Evolutionary conservation across 2,113 vertebrate genomes (phyloP), one percentile per base, ranked within the genome.

Genomic region (Gallinago paraguaiae): DNA sequence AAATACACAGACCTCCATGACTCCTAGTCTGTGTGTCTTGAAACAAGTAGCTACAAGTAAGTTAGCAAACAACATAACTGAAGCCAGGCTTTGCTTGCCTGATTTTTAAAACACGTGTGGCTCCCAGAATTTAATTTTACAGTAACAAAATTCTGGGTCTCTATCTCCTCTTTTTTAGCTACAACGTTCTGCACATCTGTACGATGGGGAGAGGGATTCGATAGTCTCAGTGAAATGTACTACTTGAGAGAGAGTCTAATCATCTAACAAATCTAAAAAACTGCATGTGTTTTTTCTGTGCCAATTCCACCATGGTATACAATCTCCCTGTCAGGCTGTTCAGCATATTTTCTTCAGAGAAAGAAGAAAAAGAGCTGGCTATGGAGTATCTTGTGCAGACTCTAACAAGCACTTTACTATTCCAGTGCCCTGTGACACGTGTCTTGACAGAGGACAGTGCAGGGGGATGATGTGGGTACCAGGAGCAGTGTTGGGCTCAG

Each of bases 401-500:
- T 67, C 27, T 51, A 46, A n/a, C 59, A 72, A 70, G 28, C 11
- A 7, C 16, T 82, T 74, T 39, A 6, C 50, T 48, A 0, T 69
- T 48, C 65, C 54, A 25, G 24, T 30, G 50, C 20, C 51, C 43
- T 71, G 11, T 30, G 56, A 39, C 11, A 18, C 1, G 0, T 10
- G 0, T 10, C 67, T 24, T 68, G 65, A 7, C 20, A 13, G n/a
- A n/a, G 50, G n/a, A 70, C 35, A 27, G 27, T 45, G 41, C 39
- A 25, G 8, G 39, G 39, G 25, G 19, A 33, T 75, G 77, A 75
- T 27, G 56, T 60, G 56, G 30, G 33, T 23, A 30, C 14, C 0
- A 0, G 30, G 10, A 63, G 10, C 13, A 33, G 25, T 0, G 0
- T 0, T 33, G 6, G 17, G 28, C 35, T 78, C 37, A 63, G n/a